Percentiles rank a stretch among this genome's conserved stretches.
Evolutionary conservation across 2,113 vertebrate genomes (phyloP).

Genomic region (Nasalis larvatus): DNA sequence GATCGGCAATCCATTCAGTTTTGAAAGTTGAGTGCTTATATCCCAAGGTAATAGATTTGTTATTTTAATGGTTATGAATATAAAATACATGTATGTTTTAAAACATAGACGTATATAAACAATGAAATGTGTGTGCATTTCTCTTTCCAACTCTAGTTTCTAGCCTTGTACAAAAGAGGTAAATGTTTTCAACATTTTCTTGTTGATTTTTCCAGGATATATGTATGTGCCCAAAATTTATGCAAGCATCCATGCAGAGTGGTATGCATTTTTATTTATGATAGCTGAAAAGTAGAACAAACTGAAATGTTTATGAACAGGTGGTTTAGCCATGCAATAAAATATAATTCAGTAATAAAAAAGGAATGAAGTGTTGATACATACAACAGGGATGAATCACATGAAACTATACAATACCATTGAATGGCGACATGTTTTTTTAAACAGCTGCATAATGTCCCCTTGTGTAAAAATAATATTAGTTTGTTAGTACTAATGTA

Average conservation of each 20-base stretch:
- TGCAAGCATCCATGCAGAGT: neutral
- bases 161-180: neutral
- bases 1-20: neutral
- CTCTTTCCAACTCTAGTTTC: neutral
- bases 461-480: neutral
- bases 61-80: neutral
- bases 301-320: neutral
- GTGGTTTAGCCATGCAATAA: neutral
- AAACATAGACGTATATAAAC: neutral
- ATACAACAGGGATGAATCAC: neutral
- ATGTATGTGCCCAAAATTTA: neutral
- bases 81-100: neutral
- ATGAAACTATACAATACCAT: neutral
- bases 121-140: neutral
- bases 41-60: neutral
- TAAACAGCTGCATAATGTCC: neutral
- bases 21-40: neutral
- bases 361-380: neutral
- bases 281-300: neutral
- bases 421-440: neutral
- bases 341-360: neutral
- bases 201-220: neutral
- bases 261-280: neutral
- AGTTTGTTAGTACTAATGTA: neutral
- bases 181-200: neutral